Conservation (phyloP, 2,113 vertebrate genomes). For the Hippocampus abdominalis region DNA sequence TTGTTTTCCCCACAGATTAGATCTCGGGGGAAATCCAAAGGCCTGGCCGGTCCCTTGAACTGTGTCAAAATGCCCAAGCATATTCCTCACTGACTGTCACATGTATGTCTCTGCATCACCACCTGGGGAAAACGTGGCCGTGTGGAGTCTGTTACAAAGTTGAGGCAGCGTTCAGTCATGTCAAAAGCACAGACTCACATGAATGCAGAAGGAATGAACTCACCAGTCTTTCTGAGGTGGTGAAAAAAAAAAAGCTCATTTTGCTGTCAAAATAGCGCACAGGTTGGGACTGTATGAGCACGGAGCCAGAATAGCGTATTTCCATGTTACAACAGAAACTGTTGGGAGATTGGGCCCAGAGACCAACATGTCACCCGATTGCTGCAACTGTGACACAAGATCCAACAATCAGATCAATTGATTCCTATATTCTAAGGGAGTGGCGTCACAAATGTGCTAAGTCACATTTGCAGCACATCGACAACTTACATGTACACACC, state of each 20-base stretch:
- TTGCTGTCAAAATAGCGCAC: background rate
- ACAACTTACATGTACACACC: too few relatives aligned
- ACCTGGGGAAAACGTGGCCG: background rate
- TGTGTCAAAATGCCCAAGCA: background rate
- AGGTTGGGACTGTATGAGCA: background rate
- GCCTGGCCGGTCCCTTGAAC: background rate
- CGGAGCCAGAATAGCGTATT: background rate
- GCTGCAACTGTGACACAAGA: background rate
- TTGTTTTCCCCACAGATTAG: background rate
- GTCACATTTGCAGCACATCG: too few relatives aligned
- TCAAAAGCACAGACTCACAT: background rate
- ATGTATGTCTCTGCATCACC: background rate
- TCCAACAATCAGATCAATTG: background rate
- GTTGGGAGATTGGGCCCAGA: background rate
- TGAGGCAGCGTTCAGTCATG: background rate
- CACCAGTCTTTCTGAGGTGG: background rate
- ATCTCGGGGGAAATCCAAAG: conserved; percentile 1
- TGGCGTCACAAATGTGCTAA: too few relatives aligned
- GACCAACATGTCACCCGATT: background rate
- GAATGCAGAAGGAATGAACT: background rate
- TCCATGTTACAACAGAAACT: background rate
- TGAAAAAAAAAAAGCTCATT: background rate
- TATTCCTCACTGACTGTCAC: background rate
- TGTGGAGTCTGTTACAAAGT: background rate
- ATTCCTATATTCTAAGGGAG: too few relatives aligned